Conservation (phyloP, 2,113 vertebrate species). For the Gallinago media region DNA sequence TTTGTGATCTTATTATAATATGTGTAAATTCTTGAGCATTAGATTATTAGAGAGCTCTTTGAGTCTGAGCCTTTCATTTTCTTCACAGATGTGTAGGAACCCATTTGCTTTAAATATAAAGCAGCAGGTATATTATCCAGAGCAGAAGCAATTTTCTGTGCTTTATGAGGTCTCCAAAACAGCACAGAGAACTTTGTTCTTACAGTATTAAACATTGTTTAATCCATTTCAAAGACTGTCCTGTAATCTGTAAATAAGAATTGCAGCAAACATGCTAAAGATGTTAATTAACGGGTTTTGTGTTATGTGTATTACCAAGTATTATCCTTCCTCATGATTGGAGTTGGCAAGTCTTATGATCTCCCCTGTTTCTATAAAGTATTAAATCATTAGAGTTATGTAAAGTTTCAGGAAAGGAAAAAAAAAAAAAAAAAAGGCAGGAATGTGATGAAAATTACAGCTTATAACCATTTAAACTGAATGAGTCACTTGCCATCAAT, state of each 20-base stretch:
- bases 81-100: not conserved
- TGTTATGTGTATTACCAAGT: not conserved
- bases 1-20: not conserved
- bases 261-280: not conserved
- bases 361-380: not conserved
- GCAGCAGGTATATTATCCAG: not conserved
- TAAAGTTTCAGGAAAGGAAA: not conserved
- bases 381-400: not conserved
- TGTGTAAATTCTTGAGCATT: not conserved
- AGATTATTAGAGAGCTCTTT: not conserved
- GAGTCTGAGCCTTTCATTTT: not conserved
- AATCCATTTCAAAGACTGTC: not conserved
- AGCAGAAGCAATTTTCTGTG: not conserved
- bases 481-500: constrained; percentile 51
- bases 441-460: constrained; percentile 37
- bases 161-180: not conserved
- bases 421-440: not conserved
- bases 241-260: not conserved
- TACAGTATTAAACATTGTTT: not conserved
- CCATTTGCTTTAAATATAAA: not conserved
- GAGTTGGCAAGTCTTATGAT: not conserved
- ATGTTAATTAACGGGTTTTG: not conserved
- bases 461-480: constrained; percentile 35
- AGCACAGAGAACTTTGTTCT: not conserved
- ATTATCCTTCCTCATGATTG: not conserved